Base-by-base conservation (phyloP, 2,113 vertebrate species). In the Nothocercus nigrocapillus region DNA sequence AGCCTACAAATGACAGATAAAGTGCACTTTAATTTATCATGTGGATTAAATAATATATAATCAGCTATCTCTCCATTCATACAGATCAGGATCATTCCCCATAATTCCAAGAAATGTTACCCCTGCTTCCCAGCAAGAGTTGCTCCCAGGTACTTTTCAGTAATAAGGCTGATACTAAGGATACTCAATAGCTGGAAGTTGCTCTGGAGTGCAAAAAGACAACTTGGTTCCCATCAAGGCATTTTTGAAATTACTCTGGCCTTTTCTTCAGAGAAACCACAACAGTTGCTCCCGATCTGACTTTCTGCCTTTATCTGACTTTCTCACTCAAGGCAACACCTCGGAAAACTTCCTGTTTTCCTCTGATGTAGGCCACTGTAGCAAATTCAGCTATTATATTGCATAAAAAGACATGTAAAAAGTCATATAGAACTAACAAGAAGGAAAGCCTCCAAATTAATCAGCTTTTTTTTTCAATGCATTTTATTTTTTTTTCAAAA, bases 121-220 rank as follows among this genome's bases (percentile, higher is more conserved):
- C 18, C n/a, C 62, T 38, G 27, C 22, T 7, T 3, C 4, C 18
- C 14, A 18, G 51, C n/a, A 66, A 49, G 0, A 1, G 5, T 32
- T 34, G 9, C 5, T 61, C 30, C 61, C 34, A 24, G 13, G 17
- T 44, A 47, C 13, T 34, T 72, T 88, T 38, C 25, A 32, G 5
- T 45, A 53, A 38, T n/a, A 51, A 19, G 7, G n/a, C 45, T 90
- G 49, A 24, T 49, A 22, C 19, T 40, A 80, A 77, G 88, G 14
- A 10, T 45, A 68, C 9, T 51, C 42, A 68, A 24, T 32, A 77
- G 5, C 62, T 62, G n/a, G 30, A 70, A 13, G 25, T 74, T 54
- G 30, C 54, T 90, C n/a, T 24, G 28, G 3, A 3, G 4, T 74
- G 17, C 13, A 12, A 10, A 12, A 10, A 15, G 32, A 69, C 15